These are phyloP conservation scores for Tamias sibiricus DNA, from an alignment of 2,113 vertebrate species.

Conservation along the genomic window DNA sequence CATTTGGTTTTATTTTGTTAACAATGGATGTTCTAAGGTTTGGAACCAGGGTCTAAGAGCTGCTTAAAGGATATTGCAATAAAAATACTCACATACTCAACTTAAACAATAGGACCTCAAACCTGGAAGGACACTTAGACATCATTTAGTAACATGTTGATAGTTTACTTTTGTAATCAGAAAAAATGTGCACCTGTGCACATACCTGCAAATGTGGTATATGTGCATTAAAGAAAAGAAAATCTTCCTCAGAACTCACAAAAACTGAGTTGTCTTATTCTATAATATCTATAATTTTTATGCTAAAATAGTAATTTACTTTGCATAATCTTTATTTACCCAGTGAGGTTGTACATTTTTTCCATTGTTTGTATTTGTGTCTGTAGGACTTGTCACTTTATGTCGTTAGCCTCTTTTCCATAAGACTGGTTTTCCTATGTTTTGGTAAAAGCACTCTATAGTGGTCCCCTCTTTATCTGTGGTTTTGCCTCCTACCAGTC, in stretches of 20 bases:
- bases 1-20: neutral
- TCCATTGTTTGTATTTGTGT: neutral
- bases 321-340: neutral
- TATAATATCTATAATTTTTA: neutral
- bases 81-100: neutral
- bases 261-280: neutral
- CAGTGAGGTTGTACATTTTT: neutral
- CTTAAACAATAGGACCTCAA: neutral
- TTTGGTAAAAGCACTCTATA: neutral
- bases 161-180: neutral
- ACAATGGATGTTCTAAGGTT: neutral
- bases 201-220: neutral
- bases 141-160: neutral
- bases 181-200: neutral
- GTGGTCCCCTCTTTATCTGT: no score
- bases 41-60: neutral
- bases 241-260: neutral
- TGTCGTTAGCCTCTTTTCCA: neutral
- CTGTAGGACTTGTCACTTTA: neutral
- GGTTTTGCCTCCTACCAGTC: neutral
- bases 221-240: neutral
- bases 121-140: neutral
- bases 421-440: neutral
- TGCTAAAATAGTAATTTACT: neutral
- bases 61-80: neutral